Conservation (phyloP, 2,113 vertebrate species). For the Crotalus horridus region DNA sequence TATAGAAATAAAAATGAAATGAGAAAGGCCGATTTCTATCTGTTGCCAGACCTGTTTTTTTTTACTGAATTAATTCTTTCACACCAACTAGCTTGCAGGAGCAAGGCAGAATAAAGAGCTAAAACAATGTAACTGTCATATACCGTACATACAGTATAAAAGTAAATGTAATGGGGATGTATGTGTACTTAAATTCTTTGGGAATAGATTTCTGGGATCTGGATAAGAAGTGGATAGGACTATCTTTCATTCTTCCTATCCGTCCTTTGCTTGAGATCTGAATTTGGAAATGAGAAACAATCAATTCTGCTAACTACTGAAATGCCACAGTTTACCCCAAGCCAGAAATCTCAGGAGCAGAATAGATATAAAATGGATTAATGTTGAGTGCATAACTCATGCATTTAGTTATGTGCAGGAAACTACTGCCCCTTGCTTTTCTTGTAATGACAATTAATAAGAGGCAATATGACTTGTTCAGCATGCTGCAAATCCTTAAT, state of each 20-base stretch:
- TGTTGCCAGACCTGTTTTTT: not conserved
- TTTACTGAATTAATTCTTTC: not conserved
- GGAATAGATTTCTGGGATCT: not conserved
- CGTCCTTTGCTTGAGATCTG: not conserved
- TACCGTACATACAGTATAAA: not conserved
- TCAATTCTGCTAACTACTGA: not conserved
- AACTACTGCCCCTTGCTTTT: not conserved
- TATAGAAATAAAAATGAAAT: not conserved
- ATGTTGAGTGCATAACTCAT: not conserved
- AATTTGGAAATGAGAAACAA: not conserved
- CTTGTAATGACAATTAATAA: not conserved
- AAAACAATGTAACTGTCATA: not conserved
- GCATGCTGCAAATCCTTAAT: not conserved
- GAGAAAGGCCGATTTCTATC: not conserved
- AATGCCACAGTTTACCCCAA: not conserved
- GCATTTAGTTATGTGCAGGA: not conserved
- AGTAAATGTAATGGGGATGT: not conserved
- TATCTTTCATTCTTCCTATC: not conserved
- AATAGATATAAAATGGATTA: not conserved
- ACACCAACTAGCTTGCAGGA: not conserved
- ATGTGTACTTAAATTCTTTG: not conserved
- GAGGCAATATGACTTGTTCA: not conserved
- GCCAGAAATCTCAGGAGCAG: not conserved
- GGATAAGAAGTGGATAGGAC: not conserved
- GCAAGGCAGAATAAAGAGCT: not conserved